Percentiles rank a stretch among this genome's conserved stretches.
Evolutionary conservation across 2,113 vertebrate species (phyloP).

Genomic region (Pelusios castaneus): DNA sequence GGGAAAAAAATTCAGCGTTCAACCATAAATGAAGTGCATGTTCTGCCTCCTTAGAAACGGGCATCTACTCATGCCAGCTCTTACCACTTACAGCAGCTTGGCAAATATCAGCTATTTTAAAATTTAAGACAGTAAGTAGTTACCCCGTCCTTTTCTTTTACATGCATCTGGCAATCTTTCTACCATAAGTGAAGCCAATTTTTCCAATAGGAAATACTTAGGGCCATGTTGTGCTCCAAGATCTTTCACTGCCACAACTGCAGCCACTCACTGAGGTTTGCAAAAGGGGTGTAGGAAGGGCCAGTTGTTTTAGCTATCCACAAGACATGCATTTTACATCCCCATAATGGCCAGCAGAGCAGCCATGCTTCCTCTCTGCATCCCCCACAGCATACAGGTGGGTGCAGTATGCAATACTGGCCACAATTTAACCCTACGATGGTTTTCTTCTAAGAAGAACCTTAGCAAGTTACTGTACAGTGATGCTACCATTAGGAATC

Average conservation of each 20-base stretch:
- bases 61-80: not conserved
- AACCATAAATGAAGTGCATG: not conserved
- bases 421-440: not conserved
- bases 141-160: not conserved
- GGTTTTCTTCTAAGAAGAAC: not conserved
- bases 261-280: not conserved
- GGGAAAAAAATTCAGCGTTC: not conserved
- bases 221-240: not conserved
- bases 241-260: fast-evolving
- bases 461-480: not conserved
- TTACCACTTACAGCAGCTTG: not conserved
- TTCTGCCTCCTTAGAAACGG: not conserved
- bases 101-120: not conserved
- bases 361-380: not conserved
- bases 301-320: not conserved
- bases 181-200: not conserved
- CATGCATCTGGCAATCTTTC: not conserved
- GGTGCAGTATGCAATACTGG: not conserved
- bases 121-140: not conserved
- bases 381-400: not conserved
- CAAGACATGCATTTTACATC: not conserved
- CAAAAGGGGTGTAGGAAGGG: not conserved
- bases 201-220: not conserved
- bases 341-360: not conserved
- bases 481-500: not conserved